These are phyloP conservation scores for Panonychus citri DNA, from an alignment of 1,140 invertebrate species.

Conservation along the genomic window DNA sequence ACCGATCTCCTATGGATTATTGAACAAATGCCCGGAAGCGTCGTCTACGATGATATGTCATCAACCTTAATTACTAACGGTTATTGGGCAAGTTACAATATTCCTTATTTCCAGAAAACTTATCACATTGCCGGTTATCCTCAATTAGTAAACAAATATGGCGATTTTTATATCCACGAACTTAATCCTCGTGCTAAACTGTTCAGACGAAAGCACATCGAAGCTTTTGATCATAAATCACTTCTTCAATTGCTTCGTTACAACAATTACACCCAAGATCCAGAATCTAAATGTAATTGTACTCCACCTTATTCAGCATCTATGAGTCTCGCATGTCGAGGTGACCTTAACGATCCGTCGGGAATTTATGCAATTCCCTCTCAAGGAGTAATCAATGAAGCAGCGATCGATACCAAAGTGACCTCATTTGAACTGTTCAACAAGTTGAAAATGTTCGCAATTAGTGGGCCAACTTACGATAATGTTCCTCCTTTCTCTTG, in stretches of 20 bases:
- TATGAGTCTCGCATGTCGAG: conserved; percentile 9
- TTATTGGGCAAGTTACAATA: conserved; percentile 24
- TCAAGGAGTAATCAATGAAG: background rate
- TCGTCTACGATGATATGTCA: conserved; percentile 18
- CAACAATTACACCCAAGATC: conserved; percentile 16
- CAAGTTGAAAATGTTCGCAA: conserved; percentile 19
- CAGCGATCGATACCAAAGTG: conserved; percentile 14
- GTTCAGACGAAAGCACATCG: conserved; percentile 21
- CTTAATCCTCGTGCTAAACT: conserved; percentile 22
- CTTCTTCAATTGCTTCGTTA: conserved; percentile 23
- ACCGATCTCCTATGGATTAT: conserved; percentile 21
- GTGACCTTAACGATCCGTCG: conserved; percentile 11
- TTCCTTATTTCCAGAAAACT: conserved; percentile 24
- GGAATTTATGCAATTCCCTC: conserved; percentile 5
- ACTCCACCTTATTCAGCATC: conserved; percentile 9
- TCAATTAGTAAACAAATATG: conserved; percentile 16
- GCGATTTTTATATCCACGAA: conserved; percentile 20
- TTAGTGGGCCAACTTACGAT: conserved; percentile 7
- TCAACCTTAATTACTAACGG: conserved; percentile 19
- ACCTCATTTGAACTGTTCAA: conserved; percentile 23
- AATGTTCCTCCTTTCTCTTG: conserved; percentile 6
- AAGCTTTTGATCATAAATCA: conserved; percentile 17
- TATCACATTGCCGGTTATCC: conserved; percentile 22
- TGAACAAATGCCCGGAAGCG: conserved; percentile 22
- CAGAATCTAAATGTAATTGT: conserved; percentile 10